Percentiles rank a stretch among this genome's conserved stretches.
Evolutionary conservation across 2,113 vertebrate species (phyloP).

Genomic region (Athene noctua): DNA sequence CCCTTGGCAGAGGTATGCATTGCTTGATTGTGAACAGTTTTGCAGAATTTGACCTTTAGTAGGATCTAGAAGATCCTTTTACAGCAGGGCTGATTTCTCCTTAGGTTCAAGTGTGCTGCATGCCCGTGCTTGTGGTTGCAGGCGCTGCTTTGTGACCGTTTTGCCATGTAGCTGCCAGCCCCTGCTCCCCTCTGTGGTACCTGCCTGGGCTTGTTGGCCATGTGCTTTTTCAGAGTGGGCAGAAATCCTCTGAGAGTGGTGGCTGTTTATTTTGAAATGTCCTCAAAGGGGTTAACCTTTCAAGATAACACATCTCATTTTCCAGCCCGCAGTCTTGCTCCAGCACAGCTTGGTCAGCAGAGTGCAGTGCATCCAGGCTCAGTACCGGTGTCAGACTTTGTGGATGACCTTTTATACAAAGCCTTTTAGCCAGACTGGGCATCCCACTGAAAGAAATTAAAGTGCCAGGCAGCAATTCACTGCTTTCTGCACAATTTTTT

Average conservation of each 20-base stretch:
- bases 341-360: not conserved
- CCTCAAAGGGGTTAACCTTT: not conserved
- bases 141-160: accelerated
- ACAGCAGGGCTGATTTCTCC: not conserved
- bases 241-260: not conserved
- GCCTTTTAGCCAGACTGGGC: not conserved
- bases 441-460: not conserved
- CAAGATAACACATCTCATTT: not conserved
- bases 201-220: not conserved
- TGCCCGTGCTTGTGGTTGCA: not conserved
- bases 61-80: not conserved
- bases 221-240: not conserved
- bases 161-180: not conserved
- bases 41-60: not conserved
- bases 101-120: accelerated
- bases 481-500: not conserved
- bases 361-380: not conserved
- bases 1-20: not conserved
- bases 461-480: not conserved
- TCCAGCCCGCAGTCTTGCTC: not conserved
- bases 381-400: accelerated
- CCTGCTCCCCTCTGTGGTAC: not conserved
- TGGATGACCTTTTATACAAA: not conserved
- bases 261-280: not conserved
- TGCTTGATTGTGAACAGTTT: not conserved